A percentile compares a stretch with the other conserved stretches of the same genome.
These are phyloP conservation scores for Camelus dromedarius DNA, from an alignment of 2,113 vertebrate genomes.

Conservation along the genomic window DNA sequence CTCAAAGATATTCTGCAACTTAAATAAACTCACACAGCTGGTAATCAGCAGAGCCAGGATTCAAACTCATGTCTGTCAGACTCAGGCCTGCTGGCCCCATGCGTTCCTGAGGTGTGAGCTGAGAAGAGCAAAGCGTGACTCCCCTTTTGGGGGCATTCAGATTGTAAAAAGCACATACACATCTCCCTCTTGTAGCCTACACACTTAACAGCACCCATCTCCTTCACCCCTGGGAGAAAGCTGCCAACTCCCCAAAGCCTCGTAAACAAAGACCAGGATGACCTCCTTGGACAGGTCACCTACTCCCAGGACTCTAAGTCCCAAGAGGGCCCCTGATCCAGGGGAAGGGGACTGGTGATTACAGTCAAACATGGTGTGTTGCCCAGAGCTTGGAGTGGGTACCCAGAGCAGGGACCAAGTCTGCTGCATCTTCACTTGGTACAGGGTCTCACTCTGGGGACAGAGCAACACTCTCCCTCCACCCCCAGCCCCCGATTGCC, in stretches of 20 bases:
- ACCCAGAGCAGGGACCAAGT: neutral
- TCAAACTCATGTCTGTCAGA: neutral
- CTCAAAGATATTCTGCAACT: neutral
- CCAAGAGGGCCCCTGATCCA: neutral
- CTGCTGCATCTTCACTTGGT: neutral
- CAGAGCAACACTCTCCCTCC: neutral
- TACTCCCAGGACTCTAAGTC: neutral
- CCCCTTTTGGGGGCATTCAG: neutral
- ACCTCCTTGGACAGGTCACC: neutral
- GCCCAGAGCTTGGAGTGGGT: neutral
- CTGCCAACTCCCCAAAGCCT: neutral
- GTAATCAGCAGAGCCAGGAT: neutral
- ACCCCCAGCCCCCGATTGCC: neutral
- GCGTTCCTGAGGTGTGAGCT: neutral
- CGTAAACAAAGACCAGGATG: neutral
- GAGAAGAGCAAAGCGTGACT: neutral
- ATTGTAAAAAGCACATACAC: neutral
- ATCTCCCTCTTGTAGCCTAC: neutral
- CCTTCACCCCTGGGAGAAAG: neutral
- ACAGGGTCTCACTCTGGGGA: neutral
- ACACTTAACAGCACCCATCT: neutral
- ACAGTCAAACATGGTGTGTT: neutral
- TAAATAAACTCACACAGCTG: slow-evolving; percentile 7
- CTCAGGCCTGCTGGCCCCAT: neutral
- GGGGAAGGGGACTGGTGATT: neutral